Conservation (phyloP, 2,113 vertebrate species). For the Hyla sarda region DNA sequence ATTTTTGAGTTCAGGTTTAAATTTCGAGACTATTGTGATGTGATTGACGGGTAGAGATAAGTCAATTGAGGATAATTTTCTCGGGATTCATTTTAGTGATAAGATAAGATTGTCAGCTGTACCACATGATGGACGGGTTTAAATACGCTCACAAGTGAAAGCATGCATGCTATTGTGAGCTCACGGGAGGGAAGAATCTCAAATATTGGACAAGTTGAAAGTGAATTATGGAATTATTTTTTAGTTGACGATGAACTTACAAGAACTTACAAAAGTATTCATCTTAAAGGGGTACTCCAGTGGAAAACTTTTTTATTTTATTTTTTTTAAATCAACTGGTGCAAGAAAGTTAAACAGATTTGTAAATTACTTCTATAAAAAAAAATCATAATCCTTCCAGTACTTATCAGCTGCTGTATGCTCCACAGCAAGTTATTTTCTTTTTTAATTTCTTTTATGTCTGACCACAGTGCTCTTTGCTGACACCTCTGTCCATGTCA, state of each 20-base stretch:
- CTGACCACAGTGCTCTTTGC: no score
- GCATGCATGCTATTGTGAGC: background rate
- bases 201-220: background rate
- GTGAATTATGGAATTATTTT: background rate
- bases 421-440: no score
- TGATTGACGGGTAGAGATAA: slow-evolving; percentile 15
- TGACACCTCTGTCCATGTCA: no score
- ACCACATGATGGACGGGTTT: background rate
- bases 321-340: no score
- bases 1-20: background rate
- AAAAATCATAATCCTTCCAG: no score
- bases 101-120: background rate
- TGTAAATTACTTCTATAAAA: no score
- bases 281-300: background rate
- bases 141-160: background rate
- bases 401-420: no score
- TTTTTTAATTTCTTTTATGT: no score
- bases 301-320: background rate
- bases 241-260: background rate
- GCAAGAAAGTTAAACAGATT: no score
- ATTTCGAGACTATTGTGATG: background rate
- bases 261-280: background rate
- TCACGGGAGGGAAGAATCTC: background rate
- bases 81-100: slow-evolving; percentile 10
- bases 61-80: slow-evolving; percentile 33